These are phyloP conservation scores for Drosophila ananassae DNA, from an alignment of 1,140 invertebrate species.

Conservation along the genomic window DNA sequence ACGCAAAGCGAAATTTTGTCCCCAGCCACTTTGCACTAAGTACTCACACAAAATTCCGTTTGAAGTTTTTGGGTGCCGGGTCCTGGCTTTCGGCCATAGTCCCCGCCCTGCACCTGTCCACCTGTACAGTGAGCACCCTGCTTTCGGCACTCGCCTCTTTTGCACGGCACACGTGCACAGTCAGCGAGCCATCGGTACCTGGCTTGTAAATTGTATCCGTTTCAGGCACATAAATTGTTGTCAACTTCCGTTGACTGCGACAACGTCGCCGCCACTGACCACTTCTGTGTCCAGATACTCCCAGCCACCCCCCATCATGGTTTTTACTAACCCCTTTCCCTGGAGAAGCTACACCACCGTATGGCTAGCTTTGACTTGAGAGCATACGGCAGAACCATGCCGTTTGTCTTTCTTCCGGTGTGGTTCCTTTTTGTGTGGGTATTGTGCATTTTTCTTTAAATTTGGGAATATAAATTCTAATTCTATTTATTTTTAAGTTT, in stretches of 20 bases:
- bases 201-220: constrained; percentile 82
- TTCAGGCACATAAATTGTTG: constrained; percentile 82
- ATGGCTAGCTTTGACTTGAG: constrained; percentile 74
- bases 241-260: constrained; percentile 81
- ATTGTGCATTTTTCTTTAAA: background rate
- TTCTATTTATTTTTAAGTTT: background rate
- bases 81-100: constrained; percentile 31
- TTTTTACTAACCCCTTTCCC: constrained; percentile 5
- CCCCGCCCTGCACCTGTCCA: constrained; percentile 29
- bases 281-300: constrained; percentile 62
- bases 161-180: constrained; percentile 55
- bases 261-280: constrained; percentile 77
- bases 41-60: constrained; percentile 80
- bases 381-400: constrained; percentile 50
- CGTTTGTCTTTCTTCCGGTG: constrained; percentile 47
- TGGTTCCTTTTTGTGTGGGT: constrained; percentile 1
- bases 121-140: constrained; percentile 50
- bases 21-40: constrained; percentile 78
- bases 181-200: constrained; percentile 48
- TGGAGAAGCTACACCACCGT: constrained; percentile 37
- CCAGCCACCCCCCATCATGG: constrained; percentile 3
- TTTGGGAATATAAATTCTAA: background rate
- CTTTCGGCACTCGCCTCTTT: constrained; percentile 30
- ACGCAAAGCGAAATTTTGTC: constrained; percentile 50
- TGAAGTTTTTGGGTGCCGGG: constrained; percentile 65